Percentiles rank a stretch among this genome's conserved stretches.
Conservation (phyloP, 2,113 vertebrate species). For the Heterotis niloticus region DNA sequence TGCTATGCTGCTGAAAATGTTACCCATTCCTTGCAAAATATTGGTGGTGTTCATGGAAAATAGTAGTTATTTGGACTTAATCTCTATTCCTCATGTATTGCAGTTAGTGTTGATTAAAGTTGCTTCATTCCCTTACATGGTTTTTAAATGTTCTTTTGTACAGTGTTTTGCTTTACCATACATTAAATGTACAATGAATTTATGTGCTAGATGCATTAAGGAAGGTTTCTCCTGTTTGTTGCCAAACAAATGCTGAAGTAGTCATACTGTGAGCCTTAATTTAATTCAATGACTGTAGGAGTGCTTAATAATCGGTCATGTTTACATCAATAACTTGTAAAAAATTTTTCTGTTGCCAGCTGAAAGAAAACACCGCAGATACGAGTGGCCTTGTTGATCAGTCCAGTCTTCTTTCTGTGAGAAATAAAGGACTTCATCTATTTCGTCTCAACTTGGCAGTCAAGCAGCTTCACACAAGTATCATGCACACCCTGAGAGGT, state of each 20-base stretch:
- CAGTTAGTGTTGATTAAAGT: conserved; percentile 54
- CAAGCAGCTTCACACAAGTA: conserved; percentile 57
- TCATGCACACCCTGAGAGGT: conserved; percentile 72
- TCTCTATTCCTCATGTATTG: conserved; percentile 44
- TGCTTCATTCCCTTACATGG: conserved; percentile 2
- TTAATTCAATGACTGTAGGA: neutral
- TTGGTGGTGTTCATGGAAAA: conserved; percentile 36
- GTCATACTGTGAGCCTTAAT: no score
- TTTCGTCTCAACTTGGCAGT: conserved; percentile 70
- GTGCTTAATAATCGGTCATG: neutral
- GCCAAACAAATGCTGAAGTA: neutral
- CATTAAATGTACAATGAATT: conserved; percentile 37
- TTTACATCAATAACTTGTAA: neutral
- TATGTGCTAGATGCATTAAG: conserved; percentile 45
- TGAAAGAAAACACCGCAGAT: conserved; percentile 42
- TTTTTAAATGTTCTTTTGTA: no score
- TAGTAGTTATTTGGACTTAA: conserved; percentile 48
- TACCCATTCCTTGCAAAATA: conserved; percentile 47
- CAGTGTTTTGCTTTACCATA: no score
- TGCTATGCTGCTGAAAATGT: conserved; percentile 33
- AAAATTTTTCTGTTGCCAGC: conserved; percentile 36
- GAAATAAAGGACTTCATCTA: conserved; percentile 58
- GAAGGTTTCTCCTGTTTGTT: conserved; percentile 7
- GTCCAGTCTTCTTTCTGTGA: conserved; percentile 52
- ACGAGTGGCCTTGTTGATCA: conserved; percentile 40